phyloP scores from a whole-genome alignment of 2,113 vertebrate species.

The Naja naja region DNA sequence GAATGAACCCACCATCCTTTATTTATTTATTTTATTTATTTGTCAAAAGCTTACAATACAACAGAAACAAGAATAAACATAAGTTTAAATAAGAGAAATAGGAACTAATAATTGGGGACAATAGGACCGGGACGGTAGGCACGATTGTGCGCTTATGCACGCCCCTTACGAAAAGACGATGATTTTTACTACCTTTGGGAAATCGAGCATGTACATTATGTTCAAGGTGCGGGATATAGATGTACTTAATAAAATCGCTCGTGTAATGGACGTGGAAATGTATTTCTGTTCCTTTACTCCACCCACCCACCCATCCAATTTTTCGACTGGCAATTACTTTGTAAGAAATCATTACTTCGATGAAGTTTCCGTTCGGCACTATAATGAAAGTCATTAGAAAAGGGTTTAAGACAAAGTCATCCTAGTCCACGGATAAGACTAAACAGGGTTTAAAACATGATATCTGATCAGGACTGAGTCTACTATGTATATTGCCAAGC shows the following conservation, averaged over 20 bases:
- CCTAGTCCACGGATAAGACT: not conserved
- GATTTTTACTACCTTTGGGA: not conserved
- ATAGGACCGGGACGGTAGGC: too few species aligned
- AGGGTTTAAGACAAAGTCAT: not conserved
- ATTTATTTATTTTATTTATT: too few species aligned
- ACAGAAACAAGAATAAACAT: too few species aligned
- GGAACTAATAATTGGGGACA: too few species aligned
- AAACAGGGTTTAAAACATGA: not conserved
- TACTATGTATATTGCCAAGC: not conserved
- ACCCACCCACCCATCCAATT: not conserved
- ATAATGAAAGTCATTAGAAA: not conserved
- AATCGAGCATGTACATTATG: not conserved
- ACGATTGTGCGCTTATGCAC: too few species aligned
- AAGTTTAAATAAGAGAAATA: too few species aligned
- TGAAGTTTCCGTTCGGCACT: not conserved
- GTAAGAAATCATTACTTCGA: not conserved
- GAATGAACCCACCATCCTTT: not conserved
- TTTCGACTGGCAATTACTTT: not conserved
- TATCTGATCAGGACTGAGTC: not conserved
- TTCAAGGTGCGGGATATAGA: not conserved
- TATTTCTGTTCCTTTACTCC: not conserved
- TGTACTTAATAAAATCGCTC: not conserved
- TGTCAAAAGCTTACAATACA: too few species aligned
- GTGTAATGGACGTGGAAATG: not conserved
- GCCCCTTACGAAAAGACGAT: not conserved